Base-by-base conservation (phyloP, 2,113 vertebrate genomes). In the Leptocoma aspasia region DNA sequence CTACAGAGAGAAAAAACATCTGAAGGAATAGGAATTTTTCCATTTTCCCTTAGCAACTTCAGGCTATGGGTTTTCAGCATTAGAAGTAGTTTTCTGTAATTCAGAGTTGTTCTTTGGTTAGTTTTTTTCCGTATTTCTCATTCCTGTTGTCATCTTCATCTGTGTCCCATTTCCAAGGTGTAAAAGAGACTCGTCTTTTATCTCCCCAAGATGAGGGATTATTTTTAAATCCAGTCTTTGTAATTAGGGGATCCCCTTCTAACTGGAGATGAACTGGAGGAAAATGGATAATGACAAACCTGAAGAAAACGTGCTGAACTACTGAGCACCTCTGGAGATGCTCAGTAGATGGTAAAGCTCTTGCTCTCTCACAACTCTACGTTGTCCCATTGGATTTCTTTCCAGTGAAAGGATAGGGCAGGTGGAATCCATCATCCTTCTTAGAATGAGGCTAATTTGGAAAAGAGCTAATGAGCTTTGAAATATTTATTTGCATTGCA, bases 401-500 rank as follows among this genome's bases (percentile, higher is more conserved):
- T 19, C 39, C 19, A 4, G 6, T 33, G 49, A 83, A 88, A 88
- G 7, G 33, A 76, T 13, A 53, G 39, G 52, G 30, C 82, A 90
- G 26, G 42, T 73, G 72, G 75, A 61, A 69, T 92, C 35, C 28
- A 42, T 80, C 50, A 61, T 76, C 52, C 45, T 28, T 35, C 86
- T 81, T 76, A 61, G 68, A 88, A 66, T 6, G 28, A 92, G 33
- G 47, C 54, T 94, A 69, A 86, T 88, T 27, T 89, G 82, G 70
- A 78, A 78, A 47, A 82, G 70, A 96, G 30, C 71, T 82, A 90
- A 83, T 59, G 71, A 83, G n/a, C 56, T 95, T 82, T 87, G 84
- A 96, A 96, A 96, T 86, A 91, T 87, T 93, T 75, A 83, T 90
- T 94, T 93, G 71, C 69, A 70, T 53, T 56, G 45, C 52, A 95